Evolutionary conservation across 2,797 vertebrate species (phyloP).

Genomic region (Lutjanus argentimaculatus): DNA sequence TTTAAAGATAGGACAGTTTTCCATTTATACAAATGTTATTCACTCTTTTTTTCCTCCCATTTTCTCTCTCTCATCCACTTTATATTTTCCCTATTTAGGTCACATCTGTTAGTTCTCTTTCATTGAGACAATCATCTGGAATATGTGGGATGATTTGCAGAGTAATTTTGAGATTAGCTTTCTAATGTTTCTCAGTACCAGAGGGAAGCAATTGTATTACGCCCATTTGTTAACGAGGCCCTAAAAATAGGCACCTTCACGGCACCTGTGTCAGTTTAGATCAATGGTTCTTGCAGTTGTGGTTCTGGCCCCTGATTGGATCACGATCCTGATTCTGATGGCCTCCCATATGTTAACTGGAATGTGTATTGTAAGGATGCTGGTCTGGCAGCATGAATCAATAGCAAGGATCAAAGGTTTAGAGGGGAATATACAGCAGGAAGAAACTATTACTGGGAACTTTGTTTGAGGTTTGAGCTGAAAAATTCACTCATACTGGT

Average conservation of each 20-base stretch:
- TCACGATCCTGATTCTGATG: conserved; percentile 17
- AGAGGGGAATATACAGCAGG: background rate
- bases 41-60: background rate
- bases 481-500: background rate
- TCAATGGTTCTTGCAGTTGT: conserved; percentile 25
- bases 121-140: conserved; percentile 75
- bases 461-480: background rate
- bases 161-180: conserved; percentile 82
- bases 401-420: background rate
- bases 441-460: background rate
- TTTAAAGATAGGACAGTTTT: background rate
- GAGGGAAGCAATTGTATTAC: conserved; percentile 70
- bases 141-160: conserved; percentile 78
- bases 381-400: conserved; percentile 11
- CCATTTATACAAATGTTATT: conserved; percentile 6
- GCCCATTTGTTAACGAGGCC: conserved; percentile 69
- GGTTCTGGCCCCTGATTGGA: conserved; percentile 29
- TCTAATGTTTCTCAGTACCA: conserved; percentile 76
- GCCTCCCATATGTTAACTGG: conserved; percentile 21
- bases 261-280: conserved; percentile 31
- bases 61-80: background rate
- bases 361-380: background rate
- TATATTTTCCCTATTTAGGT: conserved; percentile 51
- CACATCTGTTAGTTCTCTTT: conserved; percentile 80
- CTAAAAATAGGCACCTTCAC: conserved; percentile 66